Conservation (phyloP, 2,797 vertebrate species). For the Sebastes steindachneri region DNA sequence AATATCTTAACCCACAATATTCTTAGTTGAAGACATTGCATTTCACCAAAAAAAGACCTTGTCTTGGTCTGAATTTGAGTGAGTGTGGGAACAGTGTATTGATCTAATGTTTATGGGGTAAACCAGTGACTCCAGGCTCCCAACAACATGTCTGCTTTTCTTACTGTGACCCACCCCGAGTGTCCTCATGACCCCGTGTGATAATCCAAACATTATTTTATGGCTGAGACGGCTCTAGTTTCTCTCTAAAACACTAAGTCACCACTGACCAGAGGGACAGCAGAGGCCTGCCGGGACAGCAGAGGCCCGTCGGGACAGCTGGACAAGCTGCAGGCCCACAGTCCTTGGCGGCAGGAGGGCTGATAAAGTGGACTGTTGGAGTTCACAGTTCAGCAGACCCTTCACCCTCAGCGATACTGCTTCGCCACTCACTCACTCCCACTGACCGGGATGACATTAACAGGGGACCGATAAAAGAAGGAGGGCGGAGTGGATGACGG, state of each 20-base stretch:
- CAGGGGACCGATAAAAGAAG: constrained; percentile 30
- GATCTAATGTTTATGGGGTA: background rate
- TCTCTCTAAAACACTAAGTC: background rate
- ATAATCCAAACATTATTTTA: constrained; percentile 34
- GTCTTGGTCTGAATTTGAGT: background rate
- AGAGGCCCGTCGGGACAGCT: background rate
- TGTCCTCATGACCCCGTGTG: constrained; percentile 10
- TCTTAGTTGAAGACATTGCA: background rate
- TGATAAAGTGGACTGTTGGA: constrained; percentile 45
- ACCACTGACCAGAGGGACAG: background rate
- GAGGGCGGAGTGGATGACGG: background rate
- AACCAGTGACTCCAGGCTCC: background rate
- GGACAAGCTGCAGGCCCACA: constrained; percentile 39
- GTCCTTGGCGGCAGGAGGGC: constrained; percentile 20
- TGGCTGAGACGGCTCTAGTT: background rate
- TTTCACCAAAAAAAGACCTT: background rate
- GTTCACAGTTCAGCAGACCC: constrained; percentile 66
- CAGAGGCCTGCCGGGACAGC: background rate
- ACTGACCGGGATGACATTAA: constrained; percentile 31
- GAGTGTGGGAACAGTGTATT: background rate
- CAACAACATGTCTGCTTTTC: background rate
- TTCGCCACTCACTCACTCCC: constrained; percentile 32
- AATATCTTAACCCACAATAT: background rate
- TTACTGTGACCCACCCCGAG: background rate
- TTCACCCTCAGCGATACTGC: constrained; percentile 50